Percentiles rank a stretch among this genome's conserved stretches.
phyloP scores from a whole-genome alignment of 2,113 vertebrate genomes.

The Columbina picui region DNA sequence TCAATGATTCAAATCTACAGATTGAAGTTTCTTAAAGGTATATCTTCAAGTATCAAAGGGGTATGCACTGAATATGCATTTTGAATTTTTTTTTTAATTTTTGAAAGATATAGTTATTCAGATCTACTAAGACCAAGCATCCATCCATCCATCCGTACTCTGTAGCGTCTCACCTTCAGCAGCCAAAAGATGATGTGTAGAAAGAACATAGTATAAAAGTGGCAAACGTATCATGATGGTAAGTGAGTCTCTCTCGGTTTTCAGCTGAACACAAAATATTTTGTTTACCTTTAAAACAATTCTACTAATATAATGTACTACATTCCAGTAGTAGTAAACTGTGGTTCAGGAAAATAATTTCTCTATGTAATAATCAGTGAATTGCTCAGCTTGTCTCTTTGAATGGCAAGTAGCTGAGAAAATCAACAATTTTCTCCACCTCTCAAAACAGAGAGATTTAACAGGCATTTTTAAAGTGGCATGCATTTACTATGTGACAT shows the following conservation, averaged over 20 bases:
- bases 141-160: too few relatives aligned
- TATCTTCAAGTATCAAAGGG: not conserved
- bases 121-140: not conserved
- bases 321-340: not conserved
- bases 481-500: rapidly evolving
- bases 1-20: not conserved
- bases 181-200: not conserved
- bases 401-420: not conserved
- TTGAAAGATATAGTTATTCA: not conserved
- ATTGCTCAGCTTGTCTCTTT: not conserved
- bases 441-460: not conserved
- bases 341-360: not conserved
- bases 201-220: not conserved
- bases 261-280: not conserved
- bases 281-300: not conserved
- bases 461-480: not conserved
- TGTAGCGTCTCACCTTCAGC: not conserved
- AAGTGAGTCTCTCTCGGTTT: not conserved
- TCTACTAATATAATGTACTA: too few relatives aligned
- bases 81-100: not conserved
- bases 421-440: not conserved
- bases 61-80: not conserved
- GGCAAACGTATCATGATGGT: not conserved
- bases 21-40: not conserved
- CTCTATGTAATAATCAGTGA: not conserved